Base-by-base conservation (phyloP, 2,888 invertebrate genomes). In the Cryptus viduatorius region DNA sequence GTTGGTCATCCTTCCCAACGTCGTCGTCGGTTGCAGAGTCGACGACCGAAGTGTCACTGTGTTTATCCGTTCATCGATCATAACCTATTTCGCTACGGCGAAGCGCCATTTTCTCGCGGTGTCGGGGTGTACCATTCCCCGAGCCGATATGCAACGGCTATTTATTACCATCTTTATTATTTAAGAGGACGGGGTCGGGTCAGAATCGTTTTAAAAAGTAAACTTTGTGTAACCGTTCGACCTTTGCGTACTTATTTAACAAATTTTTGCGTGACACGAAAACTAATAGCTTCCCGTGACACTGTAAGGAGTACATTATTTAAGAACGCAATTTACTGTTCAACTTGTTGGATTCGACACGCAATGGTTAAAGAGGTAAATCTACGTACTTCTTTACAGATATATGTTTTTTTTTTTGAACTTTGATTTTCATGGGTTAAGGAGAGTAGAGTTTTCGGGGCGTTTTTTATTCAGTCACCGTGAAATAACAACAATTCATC, bases 1-100 rank as follows among this genome's bases (percentile, higher is more conserved):
- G 24, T 24, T 50, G 48, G 69, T 53, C 69, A 16, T 50, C 69
- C 53, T 71, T 48, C 10, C n/a, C 53, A 50, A 16, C 69, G 50
- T 71, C 53, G 53, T 50, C 69, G 48, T 29, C 46, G 68, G 46
- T 48, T 10, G 48, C 68, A 68, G 48, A 46, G 68, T 48, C 68
- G 68, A 68, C 68, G 68, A 68, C 68, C 68, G 31, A 10, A 14
- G 48, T 48, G 37, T 46, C 46, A 14, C 24, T 29, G 59, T 31
- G 53, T 53, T 53, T 16, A 42, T 37, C n/a, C 31, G 37, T n/a
- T 37, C 37, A 71, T 71, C 69, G 69, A 71, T 71, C 69, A 71
- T 31, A 7, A 29, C n/a, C 48, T 42, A 71, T 71, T 71, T 53
- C 53, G 29, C 53, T 71, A 56, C 53, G 12, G 53, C 24, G 16